phyloP scores from a whole-genome alignment of 2,888 invertebrate genomes.

The Aradus depressus region DNA sequence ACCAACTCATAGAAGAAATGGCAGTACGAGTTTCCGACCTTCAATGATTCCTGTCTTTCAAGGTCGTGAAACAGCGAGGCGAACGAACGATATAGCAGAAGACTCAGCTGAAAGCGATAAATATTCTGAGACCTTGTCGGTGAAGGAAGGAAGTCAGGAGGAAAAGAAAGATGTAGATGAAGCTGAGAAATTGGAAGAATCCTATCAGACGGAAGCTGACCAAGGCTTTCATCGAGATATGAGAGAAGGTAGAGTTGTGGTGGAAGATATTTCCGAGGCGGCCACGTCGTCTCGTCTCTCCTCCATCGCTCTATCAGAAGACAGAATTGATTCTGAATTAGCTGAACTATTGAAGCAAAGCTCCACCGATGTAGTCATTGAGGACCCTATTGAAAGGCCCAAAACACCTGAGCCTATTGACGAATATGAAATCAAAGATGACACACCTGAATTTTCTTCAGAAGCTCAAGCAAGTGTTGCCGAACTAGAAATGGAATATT shows the following conservation, averaged over 20 bases:
- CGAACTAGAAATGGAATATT: conserved; percentile 38
- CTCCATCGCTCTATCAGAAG: conserved; percentile 38
- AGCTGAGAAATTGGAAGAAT: conserved; percentile 36
- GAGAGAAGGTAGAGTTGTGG: conserved; percentile 36
- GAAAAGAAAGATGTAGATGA: conserved; percentile 41
- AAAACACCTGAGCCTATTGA: conserved; percentile 42
- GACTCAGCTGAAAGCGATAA: conserved; percentile 38
- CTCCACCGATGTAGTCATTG: conserved; percentile 36
- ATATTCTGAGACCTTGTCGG: conserved; percentile 34
- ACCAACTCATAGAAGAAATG: conserved; percentile 44
- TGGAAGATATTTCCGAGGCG: conserved; percentile 38
- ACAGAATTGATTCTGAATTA: conserved; percentile 38
- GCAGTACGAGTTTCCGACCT: conserved; percentile 41
- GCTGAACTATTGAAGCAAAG: conserved; percentile 37
- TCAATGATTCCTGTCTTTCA: conserved; percentile 29
- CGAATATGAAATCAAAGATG: conserved; percentile 37
- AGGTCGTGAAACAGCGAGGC: conserved; percentile 28
- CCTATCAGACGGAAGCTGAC: conserved; percentile 40
- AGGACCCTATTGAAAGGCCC: conserved; percentile 44
- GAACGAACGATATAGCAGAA: conserved; percentile 24
- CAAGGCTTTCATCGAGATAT: conserved; percentile 38
- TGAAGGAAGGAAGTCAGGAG: conserved; percentile 39
- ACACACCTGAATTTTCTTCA: conserved; percentile 35
- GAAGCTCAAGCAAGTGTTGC: conserved; percentile 38
- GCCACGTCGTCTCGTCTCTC: conserved; percentile 32